A percentile compares a stretch with the other conserved stretches of the same genome.
These are phyloP conservation scores for Pecten maximus DNA, from an alignment of 2,888 invertebrate genomes.

Conservation along the genomic window DNA sequence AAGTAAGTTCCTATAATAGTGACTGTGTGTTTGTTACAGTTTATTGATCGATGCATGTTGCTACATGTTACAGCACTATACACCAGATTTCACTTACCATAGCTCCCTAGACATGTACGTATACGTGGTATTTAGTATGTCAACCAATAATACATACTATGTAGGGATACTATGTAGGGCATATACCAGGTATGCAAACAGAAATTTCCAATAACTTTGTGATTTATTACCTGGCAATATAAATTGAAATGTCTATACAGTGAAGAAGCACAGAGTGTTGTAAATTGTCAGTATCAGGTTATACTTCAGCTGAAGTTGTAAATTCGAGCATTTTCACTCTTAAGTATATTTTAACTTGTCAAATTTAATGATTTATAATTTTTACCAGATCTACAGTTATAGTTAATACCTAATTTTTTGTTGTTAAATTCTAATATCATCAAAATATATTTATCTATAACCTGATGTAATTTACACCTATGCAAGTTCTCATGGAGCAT, in stretches of 20 bases:
- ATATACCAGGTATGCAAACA: too few species aligned
- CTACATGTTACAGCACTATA: slow-evolving; percentile 15
- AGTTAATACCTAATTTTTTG: too few species aligned
- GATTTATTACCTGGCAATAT: neutral
- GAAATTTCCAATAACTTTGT: neutral
- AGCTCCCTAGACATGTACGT: neutral
- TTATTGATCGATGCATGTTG: slow-evolving; percentile 7
- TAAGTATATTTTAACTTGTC: neutral
- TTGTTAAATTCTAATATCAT: too few species aligned
- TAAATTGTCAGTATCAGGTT: neutral
- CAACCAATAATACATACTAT: neutral
- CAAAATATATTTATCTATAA: too few species aligned
- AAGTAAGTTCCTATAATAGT: neutral
- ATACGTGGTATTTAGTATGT: neutral
- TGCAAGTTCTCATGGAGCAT: too few species aligned
- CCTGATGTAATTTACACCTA: too few species aligned
- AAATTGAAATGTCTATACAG: neutral
- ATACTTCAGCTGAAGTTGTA: neutral
- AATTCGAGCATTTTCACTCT: neutral
- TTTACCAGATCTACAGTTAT: too few species aligned
- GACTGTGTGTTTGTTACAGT: neutral
- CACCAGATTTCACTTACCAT: neutral
- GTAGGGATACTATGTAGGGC: neutral
- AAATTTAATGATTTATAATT: too few species aligned
- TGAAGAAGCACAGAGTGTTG: neutral